phyloP scores from a whole-genome alignment of 2,113 vertebrate genomes.

The Chlorocebus sabaeus region DNA sequence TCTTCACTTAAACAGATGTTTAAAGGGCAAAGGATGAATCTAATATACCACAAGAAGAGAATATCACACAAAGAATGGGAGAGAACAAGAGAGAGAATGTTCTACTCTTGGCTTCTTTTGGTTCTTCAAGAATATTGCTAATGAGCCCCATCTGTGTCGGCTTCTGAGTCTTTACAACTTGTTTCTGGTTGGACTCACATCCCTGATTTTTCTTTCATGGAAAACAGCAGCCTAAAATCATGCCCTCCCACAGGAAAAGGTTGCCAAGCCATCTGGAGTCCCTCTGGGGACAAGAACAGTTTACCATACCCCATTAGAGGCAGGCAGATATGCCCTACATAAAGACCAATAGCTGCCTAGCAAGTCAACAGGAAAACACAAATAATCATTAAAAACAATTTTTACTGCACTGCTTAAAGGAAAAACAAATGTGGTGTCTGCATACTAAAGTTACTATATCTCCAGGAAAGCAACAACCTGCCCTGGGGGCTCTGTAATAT shows the following conservation, averaged over 20 bases:
- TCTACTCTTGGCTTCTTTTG: not conserved
- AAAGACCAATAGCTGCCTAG: slow-evolving; percentile 18
- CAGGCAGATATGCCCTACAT: slow-evolving; percentile 47
- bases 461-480: not conserved
- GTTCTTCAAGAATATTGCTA: not conserved
- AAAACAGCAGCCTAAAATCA: slow-evolving; percentile 36
- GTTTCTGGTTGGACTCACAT: not conserved
- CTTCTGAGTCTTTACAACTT: slow-evolving; percentile 37
- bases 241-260: not conserved
- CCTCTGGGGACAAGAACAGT: not conserved
- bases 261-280: slow-evolving; percentile 16
- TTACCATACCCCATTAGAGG: slow-evolving; percentile 6
- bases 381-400: not conserved
- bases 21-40: not conserved
- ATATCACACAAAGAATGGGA: not conserved
- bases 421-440: not conserved
- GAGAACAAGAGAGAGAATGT: not conserved
- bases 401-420: not conserved
- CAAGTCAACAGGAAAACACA: slow-evolving; percentile 1
- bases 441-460: not conserved
- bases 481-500: fast-evolving
- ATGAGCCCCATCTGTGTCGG: not conserved
- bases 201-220: slow-evolving; percentile 33
- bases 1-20: slow-evolving; percentile 39
- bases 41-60: not conserved